Conservation (phyloP, 2,797 vertebrate genomes). For the Loris lydekkerianus region DNA sequence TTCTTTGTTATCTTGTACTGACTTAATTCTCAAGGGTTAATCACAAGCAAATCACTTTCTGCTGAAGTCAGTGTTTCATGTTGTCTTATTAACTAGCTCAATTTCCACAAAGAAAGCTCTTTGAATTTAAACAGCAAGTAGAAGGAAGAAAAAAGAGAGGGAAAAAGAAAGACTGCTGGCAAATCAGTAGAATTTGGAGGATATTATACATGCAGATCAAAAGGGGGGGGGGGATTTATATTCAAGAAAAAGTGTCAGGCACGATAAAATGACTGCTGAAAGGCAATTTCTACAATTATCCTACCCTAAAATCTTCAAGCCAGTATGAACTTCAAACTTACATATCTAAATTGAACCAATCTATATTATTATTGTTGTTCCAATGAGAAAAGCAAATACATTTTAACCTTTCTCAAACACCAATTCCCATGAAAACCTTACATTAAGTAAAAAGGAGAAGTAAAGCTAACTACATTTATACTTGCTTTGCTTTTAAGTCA, state of each 20-base stretch:
- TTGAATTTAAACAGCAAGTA: slow-evolving; percentile 68
- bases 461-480: not conserved
- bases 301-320: not conserved
- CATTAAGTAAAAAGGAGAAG: slow-evolving; percentile 18
- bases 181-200: not conserved
- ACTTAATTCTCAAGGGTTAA: slow-evolving; percentile 85
- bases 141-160: not conserved
- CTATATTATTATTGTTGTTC: not conserved
- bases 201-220: not conserved
- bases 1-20: slow-evolving; percentile 72
- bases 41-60: slow-evolving; percentile 82
- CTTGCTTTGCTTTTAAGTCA: slow-evolving; percentile 50
- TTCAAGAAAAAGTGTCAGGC: slow-evolving; percentile 34
- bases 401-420: slow-evolving; percentile 5
- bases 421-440: slow-evolving; percentile 3
- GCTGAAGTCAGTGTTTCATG: slow-evolving; percentile 84
- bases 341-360: not conserved
- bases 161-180: slow-evolving; percentile 48
- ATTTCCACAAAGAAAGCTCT: slow-evolving; percentile 81
- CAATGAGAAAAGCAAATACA: slow-evolving; percentile 2
- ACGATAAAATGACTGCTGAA: not conserved
- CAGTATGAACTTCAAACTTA: slow-evolving; percentile 37
- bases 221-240: not conserved
- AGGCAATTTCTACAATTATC: not conserved
- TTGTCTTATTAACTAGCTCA: slow-evolving; percentile 79